A percentile compares a stretch with the other conserved stretches of the same genome.
phyloP scores from a whole-genome alignment of 2,113 vertebrate species.

The Zosterops japonicus region DNA sequence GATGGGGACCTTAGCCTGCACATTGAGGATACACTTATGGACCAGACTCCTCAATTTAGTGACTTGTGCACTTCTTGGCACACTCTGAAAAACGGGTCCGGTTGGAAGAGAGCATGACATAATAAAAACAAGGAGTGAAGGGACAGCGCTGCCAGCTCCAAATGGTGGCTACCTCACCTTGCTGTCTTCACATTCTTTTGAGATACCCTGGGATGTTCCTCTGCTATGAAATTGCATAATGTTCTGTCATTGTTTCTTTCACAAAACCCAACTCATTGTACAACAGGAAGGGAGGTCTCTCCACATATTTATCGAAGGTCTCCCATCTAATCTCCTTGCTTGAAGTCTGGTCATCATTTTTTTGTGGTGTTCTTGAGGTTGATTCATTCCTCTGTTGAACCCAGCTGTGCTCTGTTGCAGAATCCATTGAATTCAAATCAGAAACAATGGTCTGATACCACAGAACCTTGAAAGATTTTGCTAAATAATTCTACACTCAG shows the following conservation, averaged over 20 bases:
- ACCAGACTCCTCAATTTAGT: background rate
- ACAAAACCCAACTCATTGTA: background rate
- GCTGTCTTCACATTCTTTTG: background rate
- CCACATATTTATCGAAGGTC: background rate
- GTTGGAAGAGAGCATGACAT: background rate
- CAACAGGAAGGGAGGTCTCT: background rate
- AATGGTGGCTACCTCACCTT: background rate
- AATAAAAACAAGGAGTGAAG: background rate
- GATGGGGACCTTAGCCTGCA: background rate
- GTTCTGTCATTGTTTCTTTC: background rate
- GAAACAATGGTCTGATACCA: background rate
- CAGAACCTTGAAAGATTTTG: slow-evolving; percentile 22
- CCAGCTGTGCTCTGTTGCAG: background rate
- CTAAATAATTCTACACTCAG: slow-evolving; percentile 41
- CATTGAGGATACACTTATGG: background rate
- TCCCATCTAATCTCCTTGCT: background rate
- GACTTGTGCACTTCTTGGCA: background rate
- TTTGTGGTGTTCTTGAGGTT: background rate
- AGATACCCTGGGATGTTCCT: background rate
- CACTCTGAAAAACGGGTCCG: rapidly evolving
- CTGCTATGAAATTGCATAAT: background rate
- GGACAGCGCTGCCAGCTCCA: background rate
- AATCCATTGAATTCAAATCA: slow-evolving; percentile 13
- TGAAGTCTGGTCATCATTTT: background rate
- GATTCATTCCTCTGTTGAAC: background rate